Percentiles rank a stretch among this genome's conserved stretches.
phyloP scores from a whole-genome alignment of 2,113 vertebrate genomes.

The Orientallactaga bullata region DNA sequence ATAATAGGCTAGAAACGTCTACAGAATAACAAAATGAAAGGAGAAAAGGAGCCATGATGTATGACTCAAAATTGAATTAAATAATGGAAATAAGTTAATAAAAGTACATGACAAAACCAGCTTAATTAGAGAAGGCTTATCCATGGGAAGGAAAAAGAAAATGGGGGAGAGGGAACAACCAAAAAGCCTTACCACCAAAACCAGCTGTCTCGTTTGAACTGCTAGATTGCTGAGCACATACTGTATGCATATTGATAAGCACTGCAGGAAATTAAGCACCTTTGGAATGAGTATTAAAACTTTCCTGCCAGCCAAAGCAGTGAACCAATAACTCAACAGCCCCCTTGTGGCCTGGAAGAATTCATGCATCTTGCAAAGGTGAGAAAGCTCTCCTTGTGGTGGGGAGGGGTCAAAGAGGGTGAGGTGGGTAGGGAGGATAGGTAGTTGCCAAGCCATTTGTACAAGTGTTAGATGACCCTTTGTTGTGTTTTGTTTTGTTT shows the following conservation, averaged over 20 bases:
- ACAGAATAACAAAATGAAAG: neutral
- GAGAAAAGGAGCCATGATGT: neutral
- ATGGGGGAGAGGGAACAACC: neutral
- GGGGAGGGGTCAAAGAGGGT: neutral
- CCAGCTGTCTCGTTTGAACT: slow-evolving; percentile 64
- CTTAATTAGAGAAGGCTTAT: slow-evolving; percentile 28
- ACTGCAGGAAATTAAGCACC: slow-evolving; percentile 66
- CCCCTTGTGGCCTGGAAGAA: slow-evolving; percentile 72
- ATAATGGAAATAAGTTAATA: slow-evolving; percentile 26
- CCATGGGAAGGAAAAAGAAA: neutral
- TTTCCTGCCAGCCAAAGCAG: slow-evolving; percentile 39
- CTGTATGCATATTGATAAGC: slow-evolving; percentile 64
- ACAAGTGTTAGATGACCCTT: neutral
- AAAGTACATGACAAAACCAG: slow-evolving; percentile 30
- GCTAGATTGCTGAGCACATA: slow-evolving; percentile 59
- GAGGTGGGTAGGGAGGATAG: too few species aligned
- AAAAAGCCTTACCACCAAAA: neutral
- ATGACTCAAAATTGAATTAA: slow-evolving; percentile 24
- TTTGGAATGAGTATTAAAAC: slow-evolving; percentile 57
- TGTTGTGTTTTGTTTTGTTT: too few species aligned
- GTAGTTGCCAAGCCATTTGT: neutral
- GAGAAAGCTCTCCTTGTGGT: neutral
- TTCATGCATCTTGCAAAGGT: slow-evolving; percentile 49
- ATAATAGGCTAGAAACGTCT: neutral
- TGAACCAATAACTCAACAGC: slow-evolving; percentile 65